Percentiles rank a stretch among this genome's conserved stretches.
These are phyloP conservation scores for Drosophila subpulchrella DNA, from an alignment of 1,140 invertebrate genomes.

Conservation along the genomic window DNA sequence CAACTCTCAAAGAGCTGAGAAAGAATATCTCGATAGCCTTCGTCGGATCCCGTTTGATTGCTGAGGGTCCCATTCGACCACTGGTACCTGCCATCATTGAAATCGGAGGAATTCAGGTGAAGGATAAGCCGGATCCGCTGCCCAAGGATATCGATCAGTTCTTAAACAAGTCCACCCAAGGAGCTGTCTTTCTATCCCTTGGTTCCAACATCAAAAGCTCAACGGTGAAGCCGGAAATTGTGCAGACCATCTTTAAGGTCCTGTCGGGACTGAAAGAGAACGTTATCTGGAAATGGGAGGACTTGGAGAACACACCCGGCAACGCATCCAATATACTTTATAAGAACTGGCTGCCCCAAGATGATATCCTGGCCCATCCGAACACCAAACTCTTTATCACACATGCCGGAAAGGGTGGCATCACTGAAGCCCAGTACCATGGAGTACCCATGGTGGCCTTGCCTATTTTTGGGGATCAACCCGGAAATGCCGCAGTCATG, in stretches of 20 bases:
- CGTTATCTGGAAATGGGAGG: slow-evolving; percentile 87
- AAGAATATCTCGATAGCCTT: slow-evolving; percentile 71
- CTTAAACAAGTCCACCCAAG: slow-evolving; percentile 84
- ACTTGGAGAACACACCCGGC: slow-evolving; percentile 85
- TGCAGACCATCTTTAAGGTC: slow-evolving; percentile 84
- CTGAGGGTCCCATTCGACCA: slow-evolving; percentile 74
- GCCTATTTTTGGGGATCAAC: slow-evolving; percentile 89
- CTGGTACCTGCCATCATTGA: slow-evolving; percentile 79
- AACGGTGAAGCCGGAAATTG: slow-evolving; percentile 81
- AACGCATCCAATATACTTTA: slow-evolving; percentile 87
- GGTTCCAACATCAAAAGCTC: slow-evolving; percentile 85
- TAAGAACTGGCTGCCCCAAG: slow-evolving; percentile 90
- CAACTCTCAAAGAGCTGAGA: slow-evolving; percentile 32
- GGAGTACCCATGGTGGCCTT: slow-evolving; percentile 89
- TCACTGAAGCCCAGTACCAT: slow-evolving; percentile 89
- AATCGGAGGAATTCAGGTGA: slow-evolving; percentile 85
- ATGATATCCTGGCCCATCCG: slow-evolving; percentile 88
- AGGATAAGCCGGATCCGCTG: slow-evolving; percentile 70
- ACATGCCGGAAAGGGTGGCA: slow-evolving; percentile 89
- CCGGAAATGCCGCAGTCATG: slow-evolving; percentile 85
- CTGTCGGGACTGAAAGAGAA: slow-evolving; percentile 85
- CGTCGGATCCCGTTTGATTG: slow-evolving; percentile 59
- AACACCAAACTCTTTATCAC: slow-evolving; percentile 90
- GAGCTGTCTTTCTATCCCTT: slow-evolving; percentile 87
- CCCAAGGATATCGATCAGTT: slow-evolving; percentile 85